Evolutionary conservation across 2,113 vertebrate genomes (phyloP).

Genomic region (Gambusia affinis): DNA sequence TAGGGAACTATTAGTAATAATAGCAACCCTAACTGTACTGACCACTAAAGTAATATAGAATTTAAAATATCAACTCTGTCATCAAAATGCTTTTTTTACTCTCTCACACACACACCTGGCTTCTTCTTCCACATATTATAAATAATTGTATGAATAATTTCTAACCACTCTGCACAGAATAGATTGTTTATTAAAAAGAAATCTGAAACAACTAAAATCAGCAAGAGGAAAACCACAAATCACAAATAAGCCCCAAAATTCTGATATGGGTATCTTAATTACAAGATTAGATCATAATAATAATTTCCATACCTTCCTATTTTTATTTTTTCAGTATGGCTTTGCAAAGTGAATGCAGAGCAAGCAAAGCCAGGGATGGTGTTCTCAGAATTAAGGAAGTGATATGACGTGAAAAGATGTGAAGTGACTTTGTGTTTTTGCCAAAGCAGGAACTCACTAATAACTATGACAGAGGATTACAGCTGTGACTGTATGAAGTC

Average conservation of each 20-base stretch:
- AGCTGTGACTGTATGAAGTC: constrained; percentile 17
- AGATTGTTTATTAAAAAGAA: not conserved
- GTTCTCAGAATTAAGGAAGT: too few relatives aligned
- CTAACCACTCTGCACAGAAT: too few relatives aligned
- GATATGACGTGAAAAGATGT: too few relatives aligned
- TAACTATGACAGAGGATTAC: constrained; percentile 6
- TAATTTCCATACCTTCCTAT: not conserved
- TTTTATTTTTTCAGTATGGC: not conserved
- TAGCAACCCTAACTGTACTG: not conserved
- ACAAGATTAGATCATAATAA: not conserved
- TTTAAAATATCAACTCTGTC: not conserved
- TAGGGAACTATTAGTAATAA: not conserved
- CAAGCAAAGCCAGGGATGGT: not conserved
- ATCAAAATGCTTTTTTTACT: not conserved
- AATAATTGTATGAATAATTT: too few relatives aligned
- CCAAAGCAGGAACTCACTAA: constrained; percentile 1
- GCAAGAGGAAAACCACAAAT: not conserved
- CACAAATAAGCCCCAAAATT: not conserved
- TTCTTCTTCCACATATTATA: too few relatives aligned
- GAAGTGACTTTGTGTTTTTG: not conserved
- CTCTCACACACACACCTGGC: too few relatives aligned
- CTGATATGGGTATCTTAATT: not conserved
- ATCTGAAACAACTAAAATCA: not conserved
- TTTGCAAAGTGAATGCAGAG: not conserved
- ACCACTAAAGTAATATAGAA: not conserved